Evolutionary conservation across 92 coral and sea anemone species (phyloP).

Genomic region (Micromussa lordhowensis): DNA sequence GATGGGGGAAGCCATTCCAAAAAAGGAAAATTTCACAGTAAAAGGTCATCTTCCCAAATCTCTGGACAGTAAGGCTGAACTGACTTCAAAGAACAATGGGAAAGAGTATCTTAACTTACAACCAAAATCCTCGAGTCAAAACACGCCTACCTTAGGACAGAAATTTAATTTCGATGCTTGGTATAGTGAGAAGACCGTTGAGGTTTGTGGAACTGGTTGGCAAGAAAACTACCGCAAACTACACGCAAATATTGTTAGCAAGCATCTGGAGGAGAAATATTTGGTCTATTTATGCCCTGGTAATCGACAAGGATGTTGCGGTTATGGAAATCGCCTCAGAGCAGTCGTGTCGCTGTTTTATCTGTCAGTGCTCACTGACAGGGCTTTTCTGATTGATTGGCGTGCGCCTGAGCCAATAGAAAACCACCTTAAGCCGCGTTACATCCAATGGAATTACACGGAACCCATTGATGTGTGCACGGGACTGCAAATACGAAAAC

Average conservation of each 20-base stretch:
- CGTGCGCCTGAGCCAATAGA: slow-evolving; percentile 87
- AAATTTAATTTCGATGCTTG: slow-evolving; percentile 30
- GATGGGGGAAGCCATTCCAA: neutral
- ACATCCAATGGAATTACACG: slow-evolving; percentile 89
- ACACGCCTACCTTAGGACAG: neutral
- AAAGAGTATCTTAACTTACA: neutral
- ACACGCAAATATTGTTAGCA: slow-evolving; percentile 65
- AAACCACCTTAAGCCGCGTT: slow-evolving; percentile 70
- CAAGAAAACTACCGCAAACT: slow-evolving; percentile 74
- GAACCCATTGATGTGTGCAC: slow-evolving; percentile 67
- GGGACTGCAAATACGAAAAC: slow-evolving; percentile 75
- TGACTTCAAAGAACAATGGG: neutral
- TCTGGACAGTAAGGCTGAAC: neutral
- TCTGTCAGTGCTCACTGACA: slow-evolving; percentile 81
- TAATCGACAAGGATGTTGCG: slow-evolving; percentile 82
- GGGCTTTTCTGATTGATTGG: slow-evolving; percentile 92
- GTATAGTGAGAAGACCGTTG: slow-evolving; percentile 7
- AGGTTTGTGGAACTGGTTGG: slow-evolving; percentile 82
- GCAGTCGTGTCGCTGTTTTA: slow-evolving; percentile 81
- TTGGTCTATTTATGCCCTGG: slow-evolving; percentile 83
- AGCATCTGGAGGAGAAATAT: slow-evolving; percentile 50
- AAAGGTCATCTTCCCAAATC: neutral
- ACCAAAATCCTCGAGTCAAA: neutral
- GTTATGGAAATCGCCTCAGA: slow-evolving; percentile 91
- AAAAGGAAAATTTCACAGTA: neutral